Base-by-base conservation (phyloP, 2,888 invertebrate genomes). In the Pristionchus maxplancki region DNA sequence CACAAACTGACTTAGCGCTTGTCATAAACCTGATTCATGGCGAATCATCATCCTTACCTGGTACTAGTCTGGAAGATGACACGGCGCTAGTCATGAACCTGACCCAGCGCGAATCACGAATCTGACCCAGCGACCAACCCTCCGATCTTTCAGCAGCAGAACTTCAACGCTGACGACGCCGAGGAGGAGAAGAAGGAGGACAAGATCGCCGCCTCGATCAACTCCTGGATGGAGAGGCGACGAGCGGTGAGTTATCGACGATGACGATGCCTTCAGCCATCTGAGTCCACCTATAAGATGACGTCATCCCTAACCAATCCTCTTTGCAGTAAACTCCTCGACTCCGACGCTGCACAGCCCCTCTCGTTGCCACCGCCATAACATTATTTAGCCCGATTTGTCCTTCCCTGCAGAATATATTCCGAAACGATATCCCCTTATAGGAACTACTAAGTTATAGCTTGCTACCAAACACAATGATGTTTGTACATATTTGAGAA, bases 151-250 rank as follows among this genome's bases (percentile, higher is more conserved):
- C 88, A 88, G 88, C 88, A 67, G 62, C 88, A 88, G 81, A 88
- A 84, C 67, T 89, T 88, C 85, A 88, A 89, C 90, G 71, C 67
- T 5, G 85, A 62, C 15, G 91, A 91, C 82, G 44, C 44, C n/a
- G 91, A 92, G 88, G 89, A 89, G 71, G 90, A 91, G 87, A 90
- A 92, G 87, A 90, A 91, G 83, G 90, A 91, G 88, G 90, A 90
- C 87, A 84, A 82, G 86, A 92, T 93, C 89, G 92, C 90, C 89
- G 90, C 90, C 40, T 91, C 92, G 53, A 93, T 93, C 90, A 92
- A 91, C 88, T 90, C 89, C 86, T 93, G 93, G 93, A 91, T 93
- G 90, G 91, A 91, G 85, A 88, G 93, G 88, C 88, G 91, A 48
- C 90, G 90, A 89, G 87, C 89, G 87, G 91, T 92, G 37, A 88